phyloP scores from a whole-genome alignment of 2,888 invertebrate species.

The Steromphala cineraria region DNA sequence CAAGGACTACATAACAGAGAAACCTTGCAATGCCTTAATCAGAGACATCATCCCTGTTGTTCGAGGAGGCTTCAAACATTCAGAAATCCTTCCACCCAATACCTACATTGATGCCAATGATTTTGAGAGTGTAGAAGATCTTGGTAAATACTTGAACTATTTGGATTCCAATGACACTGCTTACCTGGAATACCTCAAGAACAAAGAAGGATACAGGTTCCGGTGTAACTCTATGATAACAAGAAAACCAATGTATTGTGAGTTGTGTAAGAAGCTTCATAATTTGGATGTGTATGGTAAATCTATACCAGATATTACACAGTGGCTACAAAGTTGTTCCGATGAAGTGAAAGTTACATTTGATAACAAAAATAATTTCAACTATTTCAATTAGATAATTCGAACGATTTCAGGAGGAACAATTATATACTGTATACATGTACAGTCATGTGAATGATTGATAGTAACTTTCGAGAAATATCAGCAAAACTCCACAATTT shows the following conservation, averaged over 20 bases:
- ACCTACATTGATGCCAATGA: neutral
- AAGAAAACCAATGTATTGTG: neutral
- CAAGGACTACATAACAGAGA: neutral
- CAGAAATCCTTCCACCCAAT: neutral
- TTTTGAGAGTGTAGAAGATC: neutral
- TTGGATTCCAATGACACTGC: neutral
- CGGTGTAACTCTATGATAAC: neutral
- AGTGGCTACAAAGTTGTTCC: neutral
- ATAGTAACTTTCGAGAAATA: no score
- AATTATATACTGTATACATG: no score
- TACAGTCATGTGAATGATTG: no score
- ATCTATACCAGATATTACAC: neutral
- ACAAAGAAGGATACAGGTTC: neutral
- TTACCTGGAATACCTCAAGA: neutral
- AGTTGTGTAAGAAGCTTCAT: neutral
- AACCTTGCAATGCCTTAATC: neutral
- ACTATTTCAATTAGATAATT: no score
- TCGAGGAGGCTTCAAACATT: neutral
- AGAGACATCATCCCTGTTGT: neutral
- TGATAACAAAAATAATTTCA: no score
- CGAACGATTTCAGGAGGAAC: no score
- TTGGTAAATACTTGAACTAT: neutral
- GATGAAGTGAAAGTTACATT: no score
- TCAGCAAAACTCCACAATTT: no score
- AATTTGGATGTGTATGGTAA: neutral